phyloP scores from a whole-genome alignment of 2,888 invertebrate species.

The Brachypterus glaber region DNA sequence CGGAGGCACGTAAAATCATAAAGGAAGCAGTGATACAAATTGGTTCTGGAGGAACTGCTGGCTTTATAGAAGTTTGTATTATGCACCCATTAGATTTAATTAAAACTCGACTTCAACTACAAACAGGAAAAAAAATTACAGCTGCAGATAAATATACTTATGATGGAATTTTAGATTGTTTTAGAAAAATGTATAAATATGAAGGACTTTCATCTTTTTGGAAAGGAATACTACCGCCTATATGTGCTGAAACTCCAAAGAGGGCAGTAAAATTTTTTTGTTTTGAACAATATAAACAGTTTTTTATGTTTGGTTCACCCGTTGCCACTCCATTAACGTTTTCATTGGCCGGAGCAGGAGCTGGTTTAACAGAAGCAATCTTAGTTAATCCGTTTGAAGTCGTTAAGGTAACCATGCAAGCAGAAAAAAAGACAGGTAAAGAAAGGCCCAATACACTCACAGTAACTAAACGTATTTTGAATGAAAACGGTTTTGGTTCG shows the following conservation, averaged over 20 bases:
- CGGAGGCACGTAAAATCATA: constrained; percentile 22
- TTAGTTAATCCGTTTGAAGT: constrained; percentile 93
- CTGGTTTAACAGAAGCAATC: constrained; percentile 86
- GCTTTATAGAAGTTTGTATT: constrained; percentile 87
- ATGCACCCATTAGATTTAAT: constrained; percentile 95
- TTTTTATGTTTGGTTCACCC: constrained; percentile 70
- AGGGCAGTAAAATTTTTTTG: constrained; percentile 89
- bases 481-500: constrained; percentile 66
- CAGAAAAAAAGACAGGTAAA: constrained; percentile 55
- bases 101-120: constrained; percentile 81
- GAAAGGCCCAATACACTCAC: constrained; percentile 66
- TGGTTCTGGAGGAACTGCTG: constrained; percentile 83
- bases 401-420: constrained; percentile 83
- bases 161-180: constrained; percentile 75
- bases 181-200: constrained; percentile 75
- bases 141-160: constrained; percentile 50
- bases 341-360: constrained; percentile 77
- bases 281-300: constrained; percentile 85
- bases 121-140: constrained; percentile 42
- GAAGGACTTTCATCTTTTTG: constrained; percentile 82
- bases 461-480: constrained; percentile 71
- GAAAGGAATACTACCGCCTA: constrained; percentile 90
- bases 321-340: constrained; percentile 73
- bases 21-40: constrained; percentile 73
- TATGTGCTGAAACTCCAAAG: constrained; percentile 91